A percentile compares a stretch with the other conserved stretches of the same genome.
Evolutionary conservation across 2,113 vertebrate genomes (phyloP).

Genomic region (Vicugna pacos): DNA sequence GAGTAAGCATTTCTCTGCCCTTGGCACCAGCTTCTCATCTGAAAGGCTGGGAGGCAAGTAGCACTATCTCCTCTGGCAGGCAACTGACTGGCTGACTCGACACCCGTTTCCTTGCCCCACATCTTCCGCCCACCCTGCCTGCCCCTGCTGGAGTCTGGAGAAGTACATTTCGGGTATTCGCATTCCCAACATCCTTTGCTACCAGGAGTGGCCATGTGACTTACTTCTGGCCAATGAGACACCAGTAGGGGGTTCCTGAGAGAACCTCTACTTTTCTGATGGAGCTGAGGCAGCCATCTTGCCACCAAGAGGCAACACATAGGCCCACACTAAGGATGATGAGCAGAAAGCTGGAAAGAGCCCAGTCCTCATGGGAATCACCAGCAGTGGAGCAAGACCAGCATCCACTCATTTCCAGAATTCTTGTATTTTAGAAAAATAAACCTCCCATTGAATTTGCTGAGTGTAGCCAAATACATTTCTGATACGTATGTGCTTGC

Average conservation of each 20-base stretch:
- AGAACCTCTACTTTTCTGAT: neutral
- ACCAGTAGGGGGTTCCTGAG: neutral
- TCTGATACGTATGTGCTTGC: neutral
- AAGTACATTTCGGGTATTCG: neutral
- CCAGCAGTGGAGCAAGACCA: neutral
- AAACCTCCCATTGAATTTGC: neutral
- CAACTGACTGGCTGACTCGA: neutral
- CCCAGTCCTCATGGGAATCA: neutral
- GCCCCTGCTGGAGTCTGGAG: neutral
- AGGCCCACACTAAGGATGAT: neutral
- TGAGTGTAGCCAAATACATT: neutral
- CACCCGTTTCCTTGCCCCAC: neutral
- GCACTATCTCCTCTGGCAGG: neutral
- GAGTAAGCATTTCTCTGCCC: slow-evolving; percentile 67
- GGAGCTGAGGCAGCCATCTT: neutral
- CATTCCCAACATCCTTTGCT: neutral
- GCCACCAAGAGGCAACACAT: neutral
- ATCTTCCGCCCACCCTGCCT: neutral
- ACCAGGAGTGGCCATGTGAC: neutral
- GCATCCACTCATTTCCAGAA: neutral
- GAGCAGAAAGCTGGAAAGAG: neutral
- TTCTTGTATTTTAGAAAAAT: neutral
- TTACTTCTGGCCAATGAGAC: neutral
- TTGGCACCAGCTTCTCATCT: slow-evolving; percentile 31
- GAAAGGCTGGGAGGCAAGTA: neutral